phyloP scores from a whole-genome alignment of 2,113 vertebrate genomes.

The Grus americana region DNA sequence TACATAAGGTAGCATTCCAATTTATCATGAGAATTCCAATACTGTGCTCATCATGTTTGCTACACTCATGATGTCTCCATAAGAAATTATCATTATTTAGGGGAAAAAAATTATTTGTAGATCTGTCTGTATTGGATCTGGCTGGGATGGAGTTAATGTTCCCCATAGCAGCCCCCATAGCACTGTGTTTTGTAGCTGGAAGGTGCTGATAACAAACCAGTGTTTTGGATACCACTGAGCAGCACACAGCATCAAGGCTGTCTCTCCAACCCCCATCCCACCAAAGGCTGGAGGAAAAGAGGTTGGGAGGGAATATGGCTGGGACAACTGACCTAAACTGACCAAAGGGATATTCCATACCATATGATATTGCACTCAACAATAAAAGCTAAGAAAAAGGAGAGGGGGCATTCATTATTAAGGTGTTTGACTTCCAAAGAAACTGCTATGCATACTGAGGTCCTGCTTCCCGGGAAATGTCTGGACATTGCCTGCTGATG shows the following conservation, averaged over 20 bases:
- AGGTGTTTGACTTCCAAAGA: neutral
- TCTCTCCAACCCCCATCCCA: neutral
- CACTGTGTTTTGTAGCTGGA: neutral
- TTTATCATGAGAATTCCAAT: neutral
- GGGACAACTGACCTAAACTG: neutral
- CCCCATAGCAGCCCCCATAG: neutral
- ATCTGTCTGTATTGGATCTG: neutral
- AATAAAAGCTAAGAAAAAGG: neutral
- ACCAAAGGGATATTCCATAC: neutral
- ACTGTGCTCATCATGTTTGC: rapidly evolving
- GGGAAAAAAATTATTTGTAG: neutral
- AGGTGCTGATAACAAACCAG: neutral
- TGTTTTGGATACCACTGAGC: neutral
- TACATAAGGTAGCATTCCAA: neutral
- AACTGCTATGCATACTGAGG: rapidly evolving
- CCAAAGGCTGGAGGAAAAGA: neutral
- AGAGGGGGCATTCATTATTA: neutral
- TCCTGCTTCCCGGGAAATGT: neutral
- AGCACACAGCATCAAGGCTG: neutral
- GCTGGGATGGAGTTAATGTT: neutral
- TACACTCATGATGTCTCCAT: neutral
- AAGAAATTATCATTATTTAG: neutral
- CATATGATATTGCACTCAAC: neutral
- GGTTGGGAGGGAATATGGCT: rapidly evolving
- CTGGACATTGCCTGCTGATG: neutral